Percentiles rank a stretch among this genome's conserved stretches.
These are phyloP conservation scores for Raphicerus campestris DNA, from an alignment of 2,113 vertebrate genomes.

Conservation along the genomic window DNA sequence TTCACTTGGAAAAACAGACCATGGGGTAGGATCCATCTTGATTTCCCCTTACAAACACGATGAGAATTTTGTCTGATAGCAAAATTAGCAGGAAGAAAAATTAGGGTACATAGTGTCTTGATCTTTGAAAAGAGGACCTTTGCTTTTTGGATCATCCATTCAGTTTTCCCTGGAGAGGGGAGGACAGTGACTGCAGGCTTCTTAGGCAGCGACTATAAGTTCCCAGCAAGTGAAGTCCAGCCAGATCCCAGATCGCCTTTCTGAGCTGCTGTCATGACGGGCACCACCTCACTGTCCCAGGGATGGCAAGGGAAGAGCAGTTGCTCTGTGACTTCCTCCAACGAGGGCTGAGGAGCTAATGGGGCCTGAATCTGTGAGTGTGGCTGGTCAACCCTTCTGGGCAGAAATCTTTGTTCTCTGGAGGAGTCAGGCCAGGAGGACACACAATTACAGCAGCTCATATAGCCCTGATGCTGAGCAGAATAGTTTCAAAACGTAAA, in stretches of 20 bases:
- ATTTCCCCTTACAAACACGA: background rate
- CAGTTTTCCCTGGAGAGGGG: background rate
- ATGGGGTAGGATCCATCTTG: background rate
- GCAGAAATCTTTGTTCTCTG: background rate
- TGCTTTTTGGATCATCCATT: background rate
- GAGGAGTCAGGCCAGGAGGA: background rate
- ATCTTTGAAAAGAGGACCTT: background rate
- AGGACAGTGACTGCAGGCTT: background rate
- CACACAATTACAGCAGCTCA: background rate
- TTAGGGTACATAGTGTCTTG: background rate
- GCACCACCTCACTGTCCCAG: accelerated
- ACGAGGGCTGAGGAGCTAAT: background rate
- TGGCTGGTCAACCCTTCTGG: background rate
- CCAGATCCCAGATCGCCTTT: background rate
- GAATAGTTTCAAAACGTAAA: background rate
- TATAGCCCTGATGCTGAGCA: background rate
- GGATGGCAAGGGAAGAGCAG: background rate
- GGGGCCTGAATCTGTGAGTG: background rate
- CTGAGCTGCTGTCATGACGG: background rate
- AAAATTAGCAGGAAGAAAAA: background rate
- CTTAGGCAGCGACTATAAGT: background rate
- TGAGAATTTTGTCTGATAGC: background rate
- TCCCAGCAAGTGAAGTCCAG: background rate
- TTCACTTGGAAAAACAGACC: background rate
- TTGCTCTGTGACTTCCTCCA: background rate